Evolutionary conservation across 92 coral and sea anemone genomes (phyloP).

Genomic region (Micromussa lordhowensis): DNA sequence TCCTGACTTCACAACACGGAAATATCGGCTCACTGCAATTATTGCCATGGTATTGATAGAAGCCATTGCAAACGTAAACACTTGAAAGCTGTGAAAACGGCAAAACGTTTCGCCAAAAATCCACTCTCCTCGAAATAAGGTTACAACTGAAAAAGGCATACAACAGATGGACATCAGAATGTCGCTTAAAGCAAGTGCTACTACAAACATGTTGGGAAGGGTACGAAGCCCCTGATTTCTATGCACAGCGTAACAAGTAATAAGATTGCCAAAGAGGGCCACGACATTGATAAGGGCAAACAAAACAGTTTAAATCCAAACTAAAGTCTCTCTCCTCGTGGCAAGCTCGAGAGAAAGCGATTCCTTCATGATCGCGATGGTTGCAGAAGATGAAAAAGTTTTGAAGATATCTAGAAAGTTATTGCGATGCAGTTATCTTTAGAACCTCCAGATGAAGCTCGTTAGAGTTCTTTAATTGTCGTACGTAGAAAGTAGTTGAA

Average conservation of each 20-base stretch:
- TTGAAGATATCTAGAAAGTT: too few species aligned
- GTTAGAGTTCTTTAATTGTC: too few species aligned
- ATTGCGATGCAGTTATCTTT: too few species aligned
- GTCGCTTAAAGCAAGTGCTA: slow-evolving; percentile 76
- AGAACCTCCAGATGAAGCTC: too few species aligned
- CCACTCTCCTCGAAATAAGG: slow-evolving; percentile 56
- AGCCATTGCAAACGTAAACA: slow-evolving; percentile 64
- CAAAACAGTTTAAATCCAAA: too few species aligned
- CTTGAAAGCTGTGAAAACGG: slow-evolving; percentile 64
- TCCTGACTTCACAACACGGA: slow-evolving; percentile 54
- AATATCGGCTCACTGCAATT: slow-evolving; percentile 56
- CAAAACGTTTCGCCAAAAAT: slow-evolving; percentile 48
- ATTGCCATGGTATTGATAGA: slow-evolving; percentile 65
- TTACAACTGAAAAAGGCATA: neutral
- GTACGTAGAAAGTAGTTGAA: too few species aligned
- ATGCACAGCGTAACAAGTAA: slow-evolving; percentile 69
- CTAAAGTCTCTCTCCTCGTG: too few species aligned
- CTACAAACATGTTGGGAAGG: slow-evolving; percentile 65
- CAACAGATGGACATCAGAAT: slow-evolving; percentile 65
- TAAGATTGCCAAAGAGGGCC: slow-evolving; percentile 51
- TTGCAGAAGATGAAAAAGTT: too few species aligned
- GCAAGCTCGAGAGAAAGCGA: neutral
- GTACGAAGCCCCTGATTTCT: slow-evolving; percentile 67
- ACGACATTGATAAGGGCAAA: too few species aligned
- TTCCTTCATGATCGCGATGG: too few species aligned